Percentiles rank a stretch among this genome's conserved stretches.
These are phyloP conservation scores for Geopemphigus sp. DNA, from an alignment of 1,140 invertebrate species.

Conservation along the genomic window DNA sequence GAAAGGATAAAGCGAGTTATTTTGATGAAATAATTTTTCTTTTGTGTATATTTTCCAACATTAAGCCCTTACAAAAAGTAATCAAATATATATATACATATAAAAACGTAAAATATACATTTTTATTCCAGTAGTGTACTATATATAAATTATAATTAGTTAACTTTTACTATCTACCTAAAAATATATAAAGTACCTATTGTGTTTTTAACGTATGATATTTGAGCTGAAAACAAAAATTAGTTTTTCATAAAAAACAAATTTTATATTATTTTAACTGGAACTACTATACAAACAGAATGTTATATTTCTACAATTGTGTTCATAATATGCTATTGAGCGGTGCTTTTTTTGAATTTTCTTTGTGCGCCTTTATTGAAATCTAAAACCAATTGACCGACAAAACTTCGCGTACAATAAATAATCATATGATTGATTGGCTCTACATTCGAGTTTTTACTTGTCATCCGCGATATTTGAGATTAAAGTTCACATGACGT, in stretches of 20 bases:
- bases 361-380: too few species aligned
- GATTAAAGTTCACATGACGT: too few species aligned
- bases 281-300: too few species aligned
- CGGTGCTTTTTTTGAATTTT: not conserved
- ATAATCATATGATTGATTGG: too few species aligned
- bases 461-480: not conserved
- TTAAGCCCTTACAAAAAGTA: slow-evolving; percentile 29
- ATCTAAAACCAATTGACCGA: too few species aligned
- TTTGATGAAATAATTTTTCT: slow-evolving; percentile 46
- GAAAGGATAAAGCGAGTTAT: slow-evolving; percentile 37
- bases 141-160: not conserved
- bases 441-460: not conserved
- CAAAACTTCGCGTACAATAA: too few species aligned
- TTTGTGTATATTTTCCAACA: slow-evolving; percentile 18
- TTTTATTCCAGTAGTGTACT: slow-evolving; percentile 1
- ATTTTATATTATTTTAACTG: too few species aligned
- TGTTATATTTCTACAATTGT: not conserved
- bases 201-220: not conserved
- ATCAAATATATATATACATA: not conserved
- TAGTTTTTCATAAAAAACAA: not conserved
- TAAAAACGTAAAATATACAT: not conserved
- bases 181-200: not conserved
- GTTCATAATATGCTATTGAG: not conserved
- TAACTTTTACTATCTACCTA: not conserved
- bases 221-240: not conserved